These are phyloP conservation scores for Malurus elegans DNA, from an alignment of 2,113 vertebrate genomes.

Conservation along the genomic window DNA sequence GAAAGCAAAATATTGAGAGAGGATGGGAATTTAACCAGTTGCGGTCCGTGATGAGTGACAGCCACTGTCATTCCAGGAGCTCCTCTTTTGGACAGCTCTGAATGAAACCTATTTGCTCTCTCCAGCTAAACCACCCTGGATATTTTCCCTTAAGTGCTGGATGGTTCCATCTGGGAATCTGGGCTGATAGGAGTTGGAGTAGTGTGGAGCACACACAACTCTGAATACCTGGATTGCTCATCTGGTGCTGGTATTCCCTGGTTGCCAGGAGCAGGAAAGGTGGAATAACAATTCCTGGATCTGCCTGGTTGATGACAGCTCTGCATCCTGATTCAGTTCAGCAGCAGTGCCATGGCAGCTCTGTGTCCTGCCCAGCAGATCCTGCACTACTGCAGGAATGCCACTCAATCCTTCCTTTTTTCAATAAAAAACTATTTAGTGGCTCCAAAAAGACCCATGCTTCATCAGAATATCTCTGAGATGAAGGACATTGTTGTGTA, in stretches of 20 bases:
- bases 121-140: background rate
- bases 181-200: too few species aligned
- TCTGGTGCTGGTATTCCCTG: too few species aligned
- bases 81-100: background rate
- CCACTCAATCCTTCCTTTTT: background rate
- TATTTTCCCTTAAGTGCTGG: too few species aligned
- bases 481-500: background rate
- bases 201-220: too few species aligned
- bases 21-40: background rate
- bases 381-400: background rate
- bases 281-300: background rate
- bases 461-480: background rate
- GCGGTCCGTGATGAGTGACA: accelerated
- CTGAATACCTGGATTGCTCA: too few species aligned
- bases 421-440: background rate
- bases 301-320: background rate
- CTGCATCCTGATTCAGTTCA: background rate
- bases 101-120: background rate
- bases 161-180: too few species aligned
- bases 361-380: background rate
- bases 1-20: background rate
- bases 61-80: background rate
- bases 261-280: background rate
- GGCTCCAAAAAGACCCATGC: background rate
- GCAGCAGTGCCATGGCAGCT: background rate